Percentiles rank a stretch among this genome's conserved stretches.
phyloP scores from a whole-genome alignment of 2,888 invertebrate species.

The Lasioglossum figueresi region DNA sequence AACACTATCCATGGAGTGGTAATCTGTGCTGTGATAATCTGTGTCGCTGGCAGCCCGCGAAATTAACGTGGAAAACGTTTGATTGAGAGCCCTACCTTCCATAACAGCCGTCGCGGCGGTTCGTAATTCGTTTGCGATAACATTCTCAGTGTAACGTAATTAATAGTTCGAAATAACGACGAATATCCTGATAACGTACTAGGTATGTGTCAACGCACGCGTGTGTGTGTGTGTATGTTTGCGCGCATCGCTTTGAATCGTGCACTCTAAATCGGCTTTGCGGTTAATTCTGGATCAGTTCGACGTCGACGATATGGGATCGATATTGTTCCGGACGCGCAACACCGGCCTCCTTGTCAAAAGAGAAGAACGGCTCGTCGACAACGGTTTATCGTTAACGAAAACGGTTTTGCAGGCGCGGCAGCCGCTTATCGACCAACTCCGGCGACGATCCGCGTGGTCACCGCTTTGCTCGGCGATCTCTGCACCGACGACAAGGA shows the following conservation, averaged over 20 bases:
- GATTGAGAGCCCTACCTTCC: not conserved
- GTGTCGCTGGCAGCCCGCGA: not conserved
- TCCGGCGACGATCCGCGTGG: conserved; percentile 87
- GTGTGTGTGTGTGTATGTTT: too few species aligned
- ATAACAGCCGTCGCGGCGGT: not conserved
- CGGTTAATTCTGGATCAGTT: conserved; percentile 41
- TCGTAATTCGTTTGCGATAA: conserved; percentile 42
- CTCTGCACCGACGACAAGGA: conserved; percentile 89
- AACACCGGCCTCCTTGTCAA: not conserved
- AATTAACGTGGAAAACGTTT: conserved; percentile 1
- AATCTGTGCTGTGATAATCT: not conserved
- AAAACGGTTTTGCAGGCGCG: conserved; percentile 71
- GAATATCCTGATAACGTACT: conserved; percentile 31
- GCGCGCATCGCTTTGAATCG: conserved; percentile 9
- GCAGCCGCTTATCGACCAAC: conserved; percentile 87
- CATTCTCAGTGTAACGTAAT: conserved; percentile 15
- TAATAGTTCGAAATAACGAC: conserved; percentile 34
- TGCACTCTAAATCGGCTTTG: conserved; percentile 31
- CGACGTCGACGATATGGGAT: conserved; percentile 27
- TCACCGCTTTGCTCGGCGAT: conserved; percentile 90
- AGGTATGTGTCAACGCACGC: not conserved
- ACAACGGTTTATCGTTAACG: conserved; percentile 17
- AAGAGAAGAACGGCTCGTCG: not conserved
- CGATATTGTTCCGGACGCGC: conserved; percentile 17
- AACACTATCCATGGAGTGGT: not conserved